Evolutionary conservation across 2,888 invertebrate genomes (phyloP), one percentile per base, ranked within the genome.

Genomic region (Microplitis deprimator): DNA sequence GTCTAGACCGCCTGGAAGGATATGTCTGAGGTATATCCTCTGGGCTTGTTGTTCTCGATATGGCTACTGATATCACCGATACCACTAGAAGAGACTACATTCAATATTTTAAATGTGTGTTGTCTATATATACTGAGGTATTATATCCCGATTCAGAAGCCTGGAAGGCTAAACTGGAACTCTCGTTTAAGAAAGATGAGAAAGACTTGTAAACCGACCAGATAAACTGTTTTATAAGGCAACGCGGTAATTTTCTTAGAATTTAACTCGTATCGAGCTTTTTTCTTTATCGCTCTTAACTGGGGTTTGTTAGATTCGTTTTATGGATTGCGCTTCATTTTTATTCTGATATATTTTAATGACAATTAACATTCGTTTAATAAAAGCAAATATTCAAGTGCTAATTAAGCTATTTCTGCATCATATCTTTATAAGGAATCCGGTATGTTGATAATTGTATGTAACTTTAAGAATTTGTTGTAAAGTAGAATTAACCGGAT

Each of bases 231-330:
- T 81, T 80, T 82, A 81, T 83, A 83, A 80, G 82, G 79, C 79
- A 81, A 79, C 64, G 68, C 79, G 78, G 82, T 82, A 81, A 83
- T 85, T 83, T 85, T 83, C 84, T 81, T 79, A 84, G 85, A 85
- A 85, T 84, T 84, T 82, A 80, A 81, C 80, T 80, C 79, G 29
- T 50, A 50, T 50, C 50, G 29, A 29, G 29, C 29, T 29, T 29
- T 29, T 70, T 50, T 13, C 13, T 50, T 50, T 50, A 13, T 50
- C 13, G 67, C 67, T 39, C 17, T 67, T 67, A 16, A 71, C 29
- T 29, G 29, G 29, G 29, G 29, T 29, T 29, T 29, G 4, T 29
- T 29, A 29, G 29, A 29, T 29, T 29, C 29, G 29, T 71, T 60
- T 71, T 61, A 50, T 50, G 50, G 20, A 17, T 60, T 62, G 13